phyloP scores from a whole-genome alignment of 2,113 vertebrate species.

The Zosterops lateralis region DNA sequence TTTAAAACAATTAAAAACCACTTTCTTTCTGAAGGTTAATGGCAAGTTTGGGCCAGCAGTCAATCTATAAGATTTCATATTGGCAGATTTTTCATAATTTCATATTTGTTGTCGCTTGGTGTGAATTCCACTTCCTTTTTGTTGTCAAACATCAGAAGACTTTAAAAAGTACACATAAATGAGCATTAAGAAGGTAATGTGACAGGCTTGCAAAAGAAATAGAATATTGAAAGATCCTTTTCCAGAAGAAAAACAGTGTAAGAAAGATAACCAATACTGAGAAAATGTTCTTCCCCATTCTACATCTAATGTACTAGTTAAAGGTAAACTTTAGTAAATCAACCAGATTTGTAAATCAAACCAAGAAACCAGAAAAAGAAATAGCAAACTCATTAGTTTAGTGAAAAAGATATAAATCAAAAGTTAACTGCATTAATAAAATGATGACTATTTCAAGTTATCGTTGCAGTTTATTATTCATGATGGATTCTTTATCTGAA shows the following conservation, averaged over 20 bases:
- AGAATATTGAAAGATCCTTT: neutral
- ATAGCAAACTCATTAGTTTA: neutral
- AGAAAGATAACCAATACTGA: neutral
- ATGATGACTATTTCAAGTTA: neutral
- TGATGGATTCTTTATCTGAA: neutral
- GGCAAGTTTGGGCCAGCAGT: neutral
- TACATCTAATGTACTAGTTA: neutral
- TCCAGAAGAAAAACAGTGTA: neutral
- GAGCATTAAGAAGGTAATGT: neutral
- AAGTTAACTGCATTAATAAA: neutral
- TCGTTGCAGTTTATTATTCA: neutral
- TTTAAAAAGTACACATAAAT: slow-evolving; percentile 6
- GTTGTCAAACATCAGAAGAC: neutral
- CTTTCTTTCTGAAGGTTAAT: neutral
- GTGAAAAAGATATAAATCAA: neutral
- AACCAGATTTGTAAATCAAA: neutral
- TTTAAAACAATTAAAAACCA: neutral
- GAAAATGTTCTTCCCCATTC: neutral
- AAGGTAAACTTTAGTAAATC: neutral
- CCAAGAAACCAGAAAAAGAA: neutral
- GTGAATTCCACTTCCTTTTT: slow-evolving; percentile 16
- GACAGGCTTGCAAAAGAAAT: slow-evolving; percentile 4
- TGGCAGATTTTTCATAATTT: neutral
- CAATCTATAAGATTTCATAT: neutral
- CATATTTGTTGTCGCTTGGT: neutral